Base-by-base conservation (phyloP, 53 echinoderm and acorn worm species). In the Arbacia lixula region DNA sequence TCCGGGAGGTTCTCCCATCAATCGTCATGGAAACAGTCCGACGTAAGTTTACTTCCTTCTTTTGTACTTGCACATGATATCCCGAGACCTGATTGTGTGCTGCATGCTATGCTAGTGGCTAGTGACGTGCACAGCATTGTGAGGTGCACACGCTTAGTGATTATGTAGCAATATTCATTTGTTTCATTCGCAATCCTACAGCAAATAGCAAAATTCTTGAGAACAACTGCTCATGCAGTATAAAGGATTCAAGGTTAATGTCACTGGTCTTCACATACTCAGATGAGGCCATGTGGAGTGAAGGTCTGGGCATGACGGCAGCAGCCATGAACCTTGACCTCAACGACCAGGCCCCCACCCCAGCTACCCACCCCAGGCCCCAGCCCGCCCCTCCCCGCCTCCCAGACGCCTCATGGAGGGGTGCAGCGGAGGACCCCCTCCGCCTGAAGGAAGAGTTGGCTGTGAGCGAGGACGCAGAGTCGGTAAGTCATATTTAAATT, bases 281-380 rank as follows among this genome's bases (percentile, higher is more conserved):
- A 92, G 92, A 88, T 72, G 98, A 98, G 62, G 98, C 98, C 53
- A 86, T 98, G 2, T 98, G 98, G 98, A 98, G 94, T 88, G 98
- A 98, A 49, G 98, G 98, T 30, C 83, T 92, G n/a, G 98, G 98
- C 3, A 60, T 98, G 63, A 98, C 93, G 36, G 98, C 98, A 24
- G 94, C 94, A 11, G 98, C 98, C n/a, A 85, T 98, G 53, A 90
- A 87, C 60, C 87, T 88, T 60, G 94, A 98, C 50, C 83, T 98
- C 12, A 81, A 81, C 30, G 82, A 81, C 64, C 62, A 46, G 64
- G 50, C 1, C 0, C 41, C 62, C 54, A 37, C 33, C 62, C 87
- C 41, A 51, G 60, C 0, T 58, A 46, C 2, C 46, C 84, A 6
- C 57, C 72, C 21, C 60, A 73, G 12, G 37, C 62, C 39, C 31